Percentiles rank a stretch among this genome's conserved stretches.
Conservation (phyloP, 2,888 invertebrate genomes). For the Spodoptera picta region DNA sequence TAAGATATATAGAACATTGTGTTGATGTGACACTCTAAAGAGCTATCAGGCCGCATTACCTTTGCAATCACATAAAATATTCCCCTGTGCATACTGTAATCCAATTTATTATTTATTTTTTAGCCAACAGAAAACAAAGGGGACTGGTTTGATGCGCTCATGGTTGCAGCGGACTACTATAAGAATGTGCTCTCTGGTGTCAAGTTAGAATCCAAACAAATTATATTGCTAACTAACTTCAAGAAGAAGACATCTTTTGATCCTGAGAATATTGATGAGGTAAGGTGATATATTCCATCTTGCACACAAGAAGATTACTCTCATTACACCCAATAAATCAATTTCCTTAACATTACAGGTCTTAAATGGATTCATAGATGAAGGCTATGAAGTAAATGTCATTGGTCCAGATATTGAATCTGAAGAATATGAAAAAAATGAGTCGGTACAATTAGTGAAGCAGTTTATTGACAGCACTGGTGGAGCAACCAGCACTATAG, state of each 20-base stretch:
- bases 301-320: too few relatives aligned
- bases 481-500: constrained; percentile 86
- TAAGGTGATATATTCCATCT: constrained; percentile 42
- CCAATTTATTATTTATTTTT: constrained; percentile 38
- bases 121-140: constrained; percentile 84
- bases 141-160: constrained; percentile 91
- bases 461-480: constrained; percentile 80
- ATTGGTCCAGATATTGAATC: constrained; percentile 88
- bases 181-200: constrained; percentile 68
- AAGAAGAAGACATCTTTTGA: constrained; percentile 76
- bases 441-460: constrained; percentile 70
- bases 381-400: constrained; percentile 89
- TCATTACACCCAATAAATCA: too few relatives aligned
- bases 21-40: too few relatives aligned
- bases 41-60: too few relatives aligned
- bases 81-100: too few relatives aligned
- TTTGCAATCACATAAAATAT: too few relatives aligned
- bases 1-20: too few relatives aligned
- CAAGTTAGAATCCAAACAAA: constrained; percentile 79
- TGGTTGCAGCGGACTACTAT: constrained; percentile 88
- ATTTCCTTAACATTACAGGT: constrained; percentile 64
- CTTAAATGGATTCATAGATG: constrained; percentile 86
- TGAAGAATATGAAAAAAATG: constrained; percentile 71
- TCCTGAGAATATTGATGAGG: constrained; percentile 80
- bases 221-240: constrained; percentile 91